Conservation (phyloP, 2,113 vertebrate genomes). For the Psammodynastes pulverulentus region DNA sequence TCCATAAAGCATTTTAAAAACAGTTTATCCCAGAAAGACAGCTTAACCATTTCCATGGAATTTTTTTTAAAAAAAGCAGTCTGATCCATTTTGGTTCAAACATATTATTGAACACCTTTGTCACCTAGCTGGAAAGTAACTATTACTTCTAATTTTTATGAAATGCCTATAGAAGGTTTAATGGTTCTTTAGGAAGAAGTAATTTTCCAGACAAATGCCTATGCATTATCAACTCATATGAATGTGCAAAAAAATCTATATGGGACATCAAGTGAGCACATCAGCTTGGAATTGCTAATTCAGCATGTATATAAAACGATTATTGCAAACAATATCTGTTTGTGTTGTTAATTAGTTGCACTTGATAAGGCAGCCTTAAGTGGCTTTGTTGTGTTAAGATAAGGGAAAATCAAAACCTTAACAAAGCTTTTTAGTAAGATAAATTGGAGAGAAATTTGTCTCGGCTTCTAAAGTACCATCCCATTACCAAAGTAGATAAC, state of each 20-base stretch:
- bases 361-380: slow-evolving; percentile 55
- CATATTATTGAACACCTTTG: background rate
- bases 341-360: slow-evolving; percentile 57
- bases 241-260: slow-evolving; percentile 31
- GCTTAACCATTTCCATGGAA: background rate
- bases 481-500: background rate
- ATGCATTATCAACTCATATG: slow-evolving; percentile 50
- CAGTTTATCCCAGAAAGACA: background rate
- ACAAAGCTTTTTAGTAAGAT: slow-evolving; percentile 20
- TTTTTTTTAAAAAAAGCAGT: no score
- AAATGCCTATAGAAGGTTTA: slow-evolving; percentile 48
- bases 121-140: slow-evolving; percentile 15
- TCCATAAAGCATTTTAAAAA: background rate
- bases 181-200: slow-evolving; percentile 47
- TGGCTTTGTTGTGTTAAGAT: slow-evolving; percentile 35
- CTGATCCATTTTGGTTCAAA: background rate
- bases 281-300: slow-evolving; percentile 52
- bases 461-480: background rate
- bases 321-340: slow-evolving; percentile 63
- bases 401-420: slow-evolving; percentile 48
- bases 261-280: slow-evolving; percentile 29
- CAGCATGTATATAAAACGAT: slow-evolving; percentile 61
- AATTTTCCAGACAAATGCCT: slow-evolving; percentile 63
- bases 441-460: slow-evolving; percentile 11
- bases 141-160: slow-evolving; percentile 15